Base-by-base conservation (phyloP, 2,113 vertebrate genomes). In the Epinephelus lanceolatus region DNA sequence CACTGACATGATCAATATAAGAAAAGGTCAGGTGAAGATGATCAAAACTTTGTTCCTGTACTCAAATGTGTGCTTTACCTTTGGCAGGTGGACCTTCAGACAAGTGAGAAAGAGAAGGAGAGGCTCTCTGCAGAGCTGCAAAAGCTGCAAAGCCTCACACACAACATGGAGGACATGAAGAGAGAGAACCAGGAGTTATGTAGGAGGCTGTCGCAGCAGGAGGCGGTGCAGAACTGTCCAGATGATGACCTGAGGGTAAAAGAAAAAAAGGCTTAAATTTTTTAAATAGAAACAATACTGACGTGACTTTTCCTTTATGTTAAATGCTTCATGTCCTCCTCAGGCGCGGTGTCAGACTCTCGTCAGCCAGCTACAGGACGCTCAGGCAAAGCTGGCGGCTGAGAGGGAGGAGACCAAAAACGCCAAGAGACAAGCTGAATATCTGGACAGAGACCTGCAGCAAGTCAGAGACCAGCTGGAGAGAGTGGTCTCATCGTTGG, bases 71-170 rank as follows among this genome's bases (percentile, higher is more conserved):
- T 62, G 55, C 4, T 53, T 33, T 33, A 69, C 42, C 19, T 21
- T 25, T 51, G 53, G 0, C 84, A 96, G 96, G 90, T 94, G 19
- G 96, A 96, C 76, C 81, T 95, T 13, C 89, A 94, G 85, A 94
- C 76, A 89, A 92, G 86, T 12, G 82, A 80, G 71, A 95, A 90
- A 21, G 92, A 94, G 30, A 95, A 92, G 0, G 84, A 90, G 40
- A 79, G 80, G 42, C 72, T 95, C 6, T n/a, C 18, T 7, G 78
- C 53, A 2, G 91, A 95, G 80, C 84, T 94, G 21, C 80, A 81
- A 27, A 85, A 40, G 55, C 42, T 89, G 21, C 71, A 90, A 6
- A 72, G 17, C 23, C n/a, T 82, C 15, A 21, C 3, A 0, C 62
- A 51, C 2, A 56, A 68, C 25, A 17, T 87, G 25, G 90, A 92